Evolutionary conservation across 2,113 vertebrate genomes (phyloP).

Genomic region (Ceyx melanurus): DNA sequence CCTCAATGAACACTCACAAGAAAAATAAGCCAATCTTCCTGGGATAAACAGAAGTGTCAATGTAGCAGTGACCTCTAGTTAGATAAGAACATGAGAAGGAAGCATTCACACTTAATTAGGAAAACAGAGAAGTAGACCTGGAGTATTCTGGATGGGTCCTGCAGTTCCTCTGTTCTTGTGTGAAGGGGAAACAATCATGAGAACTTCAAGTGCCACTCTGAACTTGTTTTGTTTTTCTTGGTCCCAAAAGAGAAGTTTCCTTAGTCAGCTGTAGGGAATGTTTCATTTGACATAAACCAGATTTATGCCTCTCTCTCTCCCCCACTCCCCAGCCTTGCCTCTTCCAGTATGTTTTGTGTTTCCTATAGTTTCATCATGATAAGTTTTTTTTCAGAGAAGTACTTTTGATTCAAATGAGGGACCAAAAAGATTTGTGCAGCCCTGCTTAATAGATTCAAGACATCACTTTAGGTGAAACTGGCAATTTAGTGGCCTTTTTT

Average conservation of each 20-base stretch:
- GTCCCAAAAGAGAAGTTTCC: neutral
- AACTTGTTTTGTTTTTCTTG: neutral
- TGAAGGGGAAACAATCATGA: neutral
- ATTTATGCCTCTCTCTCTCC: neutral
- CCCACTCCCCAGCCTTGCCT: rapidly evolving
- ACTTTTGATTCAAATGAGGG: neutral
- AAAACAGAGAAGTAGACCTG: neutral
- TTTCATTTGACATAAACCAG: neutral
- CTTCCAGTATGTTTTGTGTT: neutral
- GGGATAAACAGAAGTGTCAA: neutral
- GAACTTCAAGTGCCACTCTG: neutral
- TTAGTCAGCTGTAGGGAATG: neutral
- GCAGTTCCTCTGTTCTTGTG: neutral
- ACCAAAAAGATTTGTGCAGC: neutral
- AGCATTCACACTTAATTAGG: neutral
- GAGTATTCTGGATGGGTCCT: neutral
- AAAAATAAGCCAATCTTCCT: neutral
- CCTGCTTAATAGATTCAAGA: neutral
- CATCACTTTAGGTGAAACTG: neutral
- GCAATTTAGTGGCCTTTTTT: neutral
- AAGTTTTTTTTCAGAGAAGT: neutral
- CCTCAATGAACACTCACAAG: neutral
- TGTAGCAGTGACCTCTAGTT: neutral
- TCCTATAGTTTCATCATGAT: neutral
- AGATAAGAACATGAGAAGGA: neutral